Base-by-base conservation (phyloP, 2,888 invertebrate genomes). In the Pherbina coryleti region DNA sequence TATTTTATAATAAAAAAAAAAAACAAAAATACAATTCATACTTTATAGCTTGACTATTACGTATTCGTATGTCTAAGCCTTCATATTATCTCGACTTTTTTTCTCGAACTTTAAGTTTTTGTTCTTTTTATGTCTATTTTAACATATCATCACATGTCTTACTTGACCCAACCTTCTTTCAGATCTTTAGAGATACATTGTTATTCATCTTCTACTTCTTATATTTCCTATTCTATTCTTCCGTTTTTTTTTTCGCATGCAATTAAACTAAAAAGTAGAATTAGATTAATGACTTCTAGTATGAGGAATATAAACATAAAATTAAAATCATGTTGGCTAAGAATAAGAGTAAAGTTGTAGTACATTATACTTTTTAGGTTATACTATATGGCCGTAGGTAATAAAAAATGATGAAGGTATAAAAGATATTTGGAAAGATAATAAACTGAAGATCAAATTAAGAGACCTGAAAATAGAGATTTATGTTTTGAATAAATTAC, bases 241-340 rank as follows among this genome's bases (percentile, higher is more conserved):
- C n/a, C 14, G 28, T 5, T 25, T 17, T 25, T 17, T 28, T 60
- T 17, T 28, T 60, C 28, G 11, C 22, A 44, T 19, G 28, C 28
- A 19, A 60, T 60, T 60, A 60, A 60, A 28, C 14, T 22, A 28
- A 28, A 60, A 28, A 60, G 25, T 60, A 22, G 60, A 60, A 22
- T 60, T 60, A 28, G 60, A 22, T 60, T 60, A 60, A 60, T 60
- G 60, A 28, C 28, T 60, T 28, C 25, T 60, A 28, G 60, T 60
- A 22, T 60, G 60, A 28, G 9, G 60, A 11, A 60, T 14, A 60
- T 60, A 2, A 60, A 60, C 8, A 22, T 57, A 57, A 57, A 22
- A 22, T 57, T n/a, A 17, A 57, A 3, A n/a, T 57, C 3, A 57
- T n/a, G 60, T 60, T 60, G 25, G 28, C 28, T 28, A 60, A 1